Percentiles rank a stretch among this genome's conserved stretches.
These are phyloP conservation scores for Plecotus auritus DNA, from an alignment of 2,113 vertebrate genomes.

Conservation along the genomic window DNA sequence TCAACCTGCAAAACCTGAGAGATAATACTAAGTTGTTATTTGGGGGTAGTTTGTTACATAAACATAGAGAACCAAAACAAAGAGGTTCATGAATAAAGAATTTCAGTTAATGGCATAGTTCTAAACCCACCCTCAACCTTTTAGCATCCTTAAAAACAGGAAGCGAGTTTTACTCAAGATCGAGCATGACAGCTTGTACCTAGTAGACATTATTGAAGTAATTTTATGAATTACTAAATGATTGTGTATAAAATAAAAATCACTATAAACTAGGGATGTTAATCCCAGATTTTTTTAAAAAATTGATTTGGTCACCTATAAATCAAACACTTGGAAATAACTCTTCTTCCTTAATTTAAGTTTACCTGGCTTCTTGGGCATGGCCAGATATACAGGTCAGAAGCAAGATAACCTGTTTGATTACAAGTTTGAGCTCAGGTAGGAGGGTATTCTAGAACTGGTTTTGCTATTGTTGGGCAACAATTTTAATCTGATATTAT, in stretches of 20 bases:
- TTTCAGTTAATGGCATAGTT: neutral
- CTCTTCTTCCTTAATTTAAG: neutral
- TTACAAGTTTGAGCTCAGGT: constrained; percentile 28
- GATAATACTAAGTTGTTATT: neutral
- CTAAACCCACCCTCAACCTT: neutral
- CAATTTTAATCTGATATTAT: neutral
- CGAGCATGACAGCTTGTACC: neutral
- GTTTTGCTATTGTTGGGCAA: constrained; percentile 52
- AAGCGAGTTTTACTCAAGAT: neutral
- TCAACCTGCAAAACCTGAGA: neutral
- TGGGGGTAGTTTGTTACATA: neutral
- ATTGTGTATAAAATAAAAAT: constrained; percentile 9
- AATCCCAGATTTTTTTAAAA: neutral
- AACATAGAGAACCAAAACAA: neutral
- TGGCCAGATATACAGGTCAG: neutral
- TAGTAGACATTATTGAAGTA: neutral
- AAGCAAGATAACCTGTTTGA: constrained; percentile 40
- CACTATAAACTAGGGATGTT: neutral
- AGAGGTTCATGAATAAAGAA: neutral
- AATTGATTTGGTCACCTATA: neutral
- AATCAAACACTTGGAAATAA: neutral
- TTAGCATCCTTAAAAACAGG: neutral
- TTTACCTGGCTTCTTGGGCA: neutral
- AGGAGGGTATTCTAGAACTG: constrained; percentile 43
- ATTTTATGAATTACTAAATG: neutral